Conservation (phyloP, 1,140 invertebrate species). For the Uloborus diversus region DNA sequence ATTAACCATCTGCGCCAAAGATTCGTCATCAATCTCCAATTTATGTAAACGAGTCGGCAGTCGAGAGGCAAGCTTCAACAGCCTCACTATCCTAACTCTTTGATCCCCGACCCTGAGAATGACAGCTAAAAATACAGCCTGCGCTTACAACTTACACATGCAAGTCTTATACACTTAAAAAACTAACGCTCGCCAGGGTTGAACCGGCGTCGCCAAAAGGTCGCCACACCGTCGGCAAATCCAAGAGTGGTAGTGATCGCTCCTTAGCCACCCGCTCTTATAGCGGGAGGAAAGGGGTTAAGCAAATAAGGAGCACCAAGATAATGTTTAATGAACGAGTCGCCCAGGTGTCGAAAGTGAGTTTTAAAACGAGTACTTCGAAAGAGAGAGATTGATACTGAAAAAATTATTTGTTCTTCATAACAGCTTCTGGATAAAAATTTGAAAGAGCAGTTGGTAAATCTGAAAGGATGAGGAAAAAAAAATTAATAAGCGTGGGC, state of each 20-base stretch:
- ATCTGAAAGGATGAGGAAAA: no score
- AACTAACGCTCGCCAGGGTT: conserved; percentile 32
- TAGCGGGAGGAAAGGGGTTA: background rate
- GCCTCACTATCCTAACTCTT: conserved; percentile 43
- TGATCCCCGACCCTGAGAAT: conserved; percentile 28
- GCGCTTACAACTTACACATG: conserved; percentile 20
- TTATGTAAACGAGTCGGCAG: conserved; percentile 27
- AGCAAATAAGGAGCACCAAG: no score
- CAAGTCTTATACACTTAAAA: background rate
- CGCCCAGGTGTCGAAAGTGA: background rate
- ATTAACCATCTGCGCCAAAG: background rate
- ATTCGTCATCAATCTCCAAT: background rate
- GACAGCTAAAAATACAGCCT: conserved; percentile 49
- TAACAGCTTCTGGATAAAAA: no score
- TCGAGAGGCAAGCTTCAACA: conserved; percentile 7
- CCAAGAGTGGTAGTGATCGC: no score
- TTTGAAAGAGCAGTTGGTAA: no score
- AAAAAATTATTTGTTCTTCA: background rate
- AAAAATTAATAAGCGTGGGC: no score
- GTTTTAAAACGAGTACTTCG: no score
- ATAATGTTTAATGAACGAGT: background rate
- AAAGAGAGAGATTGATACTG: no score
- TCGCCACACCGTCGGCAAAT: conserved; percentile 6
- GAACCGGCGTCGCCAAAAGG: conserved; percentile 3
- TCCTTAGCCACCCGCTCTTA: no score